Evolutionary conservation across 2,888 invertebrate species (phyloP).

Genomic region (Ophion ventricosus): DNA sequence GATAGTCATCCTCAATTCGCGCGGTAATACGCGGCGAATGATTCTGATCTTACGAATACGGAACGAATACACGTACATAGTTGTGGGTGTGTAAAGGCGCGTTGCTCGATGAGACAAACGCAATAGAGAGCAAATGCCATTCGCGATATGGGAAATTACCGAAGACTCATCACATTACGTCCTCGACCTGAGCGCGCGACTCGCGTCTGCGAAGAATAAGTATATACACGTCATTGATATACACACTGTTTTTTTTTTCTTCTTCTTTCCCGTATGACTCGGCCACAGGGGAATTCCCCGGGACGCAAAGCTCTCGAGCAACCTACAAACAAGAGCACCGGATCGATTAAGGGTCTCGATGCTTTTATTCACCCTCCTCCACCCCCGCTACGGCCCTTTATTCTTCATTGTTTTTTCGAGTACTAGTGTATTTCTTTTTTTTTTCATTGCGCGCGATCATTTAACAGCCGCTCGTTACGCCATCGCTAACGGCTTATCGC

Average conservation of each 20-base stretch:
- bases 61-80: too few relatives aligned
- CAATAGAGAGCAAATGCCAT: slow-evolving; percentile 22
- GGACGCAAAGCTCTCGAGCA: slow-evolving; percentile 26
- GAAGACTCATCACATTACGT: slow-evolving; percentile 57
- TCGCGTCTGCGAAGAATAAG: slow-evolving; percentile 25
- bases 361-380: slow-evolving; percentile 29
- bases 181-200: slow-evolving; percentile 49
- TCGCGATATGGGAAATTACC: slow-evolving; percentile 53
- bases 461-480: slow-evolving; percentile 45
- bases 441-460: slow-evolving; percentile 31
- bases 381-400: background rate
- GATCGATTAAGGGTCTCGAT: slow-evolving; percentile 55
- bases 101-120: slow-evolving; percentile 31
- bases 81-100: too few relatives aligned
- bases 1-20: too few relatives aligned
- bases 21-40: too few relatives aligned
- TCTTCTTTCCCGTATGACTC: slow-evolving; percentile 52
- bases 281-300: slow-evolving; percentile 51
- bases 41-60: too few relatives aligned
- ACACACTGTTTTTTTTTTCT: background rate
- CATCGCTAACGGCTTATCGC: slow-evolving; percentile 49
- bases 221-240: too few relatives aligned
- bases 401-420: slow-evolving; percentile 17
- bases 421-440: slow-evolving; percentile 1
- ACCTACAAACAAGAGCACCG: slow-evolving; percentile 8